Evolutionary conservation across 2,888 invertebrate genomes (phyloP), one percentile per base, ranked within the genome.

Genomic region (Oscheius onirici): DNA sequence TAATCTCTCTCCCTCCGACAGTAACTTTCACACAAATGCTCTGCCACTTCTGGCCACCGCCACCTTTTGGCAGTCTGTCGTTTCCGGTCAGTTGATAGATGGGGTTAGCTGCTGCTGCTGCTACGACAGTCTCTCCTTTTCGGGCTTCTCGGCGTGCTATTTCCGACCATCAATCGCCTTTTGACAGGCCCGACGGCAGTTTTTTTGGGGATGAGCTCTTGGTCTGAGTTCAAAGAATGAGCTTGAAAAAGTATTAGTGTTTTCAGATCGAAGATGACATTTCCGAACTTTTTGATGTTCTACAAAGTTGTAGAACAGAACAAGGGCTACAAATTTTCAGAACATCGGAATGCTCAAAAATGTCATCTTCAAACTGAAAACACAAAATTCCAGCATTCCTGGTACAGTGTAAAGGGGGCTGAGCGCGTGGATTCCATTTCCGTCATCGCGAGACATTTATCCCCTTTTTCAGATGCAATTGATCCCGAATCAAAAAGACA

Each of bases 91-190:
- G 49, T 20, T 17, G 17, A n/a, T 49, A 49, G 49, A 49, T 20
- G 6, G 20, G 49, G 20, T 49, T 34, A 34, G 34, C 34, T 34
- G 34, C 5, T 34, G 34, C 34, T 6, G 8, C n/a, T n/a, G n/a
- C n/a, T n/a, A n/a, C n/a, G n/a, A n/a, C n/a, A 8, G 5, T 6
- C 34, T 8, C 34, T 8, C 34, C 8, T 34, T 34, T 34, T 34
- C 34, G 34, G 34, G 34, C 34, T 34, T 34, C 34, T 34, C 8
- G n/a, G 24, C 55, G 28, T 8, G 55, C 51, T 51, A 51, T 51
- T 51, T 51, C 51, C n/a, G n/a, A n/a, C n/a, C 20, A 51, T 51
- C 51, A 51, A 51, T 51, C 51, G 51, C 51, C n/a, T 46, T 46
- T 51, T 51, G 51, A 51, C 51, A 51, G 51, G 22, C 51, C 51